These are phyloP conservation scores for Salticus scenicus DNA, from an alignment of 2,888 invertebrate species.

Conservation along the genomic window DNA sequence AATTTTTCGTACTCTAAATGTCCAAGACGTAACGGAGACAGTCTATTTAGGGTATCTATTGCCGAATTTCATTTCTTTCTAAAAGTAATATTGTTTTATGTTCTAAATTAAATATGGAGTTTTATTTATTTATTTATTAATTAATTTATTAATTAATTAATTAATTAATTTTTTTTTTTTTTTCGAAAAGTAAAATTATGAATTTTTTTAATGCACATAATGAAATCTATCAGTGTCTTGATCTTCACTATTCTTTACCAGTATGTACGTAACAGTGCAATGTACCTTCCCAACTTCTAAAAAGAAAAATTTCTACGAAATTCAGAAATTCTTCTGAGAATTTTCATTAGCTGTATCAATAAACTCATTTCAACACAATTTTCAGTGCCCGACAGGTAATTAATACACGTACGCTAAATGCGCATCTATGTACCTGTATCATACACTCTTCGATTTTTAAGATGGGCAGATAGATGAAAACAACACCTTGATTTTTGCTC, in stretches of 20 bases:
- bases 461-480: not conserved
- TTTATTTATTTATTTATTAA: too few species aligned
- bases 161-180: too few species aligned
- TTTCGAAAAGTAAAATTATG: too few species aligned
- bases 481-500: constrained; percentile 17
- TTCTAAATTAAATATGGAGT: too few species aligned
- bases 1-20: too few species aligned
- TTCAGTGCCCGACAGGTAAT: not conserved
- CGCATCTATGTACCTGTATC: not conserved
- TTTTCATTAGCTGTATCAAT: not conserved
- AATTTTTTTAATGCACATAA: too few species aligned
- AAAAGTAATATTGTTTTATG: too few species aligned
- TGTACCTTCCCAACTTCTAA: not conserved
- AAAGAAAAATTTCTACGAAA: not conserved
- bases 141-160: too few species aligned
- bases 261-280: not conserved
- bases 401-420: not conserved
- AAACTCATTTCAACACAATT: not conserved
- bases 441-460: not conserved
- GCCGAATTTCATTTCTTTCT: too few species aligned
- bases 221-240: not conserved
- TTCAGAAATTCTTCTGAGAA: not conserved
- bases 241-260: not conserved
- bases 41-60: too few species aligned
- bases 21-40: too few species aligned